These are phyloP conservation scores for Rousettus leschenaultii DNA, from an alignment of 2,113 vertebrate genomes.

Conservation along the genomic window DNA sequence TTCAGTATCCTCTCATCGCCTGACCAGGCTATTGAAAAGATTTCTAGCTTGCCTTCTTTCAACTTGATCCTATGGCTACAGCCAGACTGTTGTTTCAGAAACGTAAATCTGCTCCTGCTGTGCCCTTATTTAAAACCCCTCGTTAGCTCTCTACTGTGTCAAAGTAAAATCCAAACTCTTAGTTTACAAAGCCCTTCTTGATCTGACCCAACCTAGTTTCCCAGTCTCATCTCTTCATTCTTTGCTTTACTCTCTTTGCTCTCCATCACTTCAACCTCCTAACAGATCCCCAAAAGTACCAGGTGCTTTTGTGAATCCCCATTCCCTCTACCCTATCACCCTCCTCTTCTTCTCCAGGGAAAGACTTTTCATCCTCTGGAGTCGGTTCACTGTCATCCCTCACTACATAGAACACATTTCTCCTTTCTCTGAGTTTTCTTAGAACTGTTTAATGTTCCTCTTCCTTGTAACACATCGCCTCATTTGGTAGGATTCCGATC, in stretches of 20 bases:
- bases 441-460: not conserved
- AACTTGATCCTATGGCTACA: not conserved
- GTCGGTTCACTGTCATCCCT: not conserved
- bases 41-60: not conserved
- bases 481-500: not conserved
- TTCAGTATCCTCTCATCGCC: not conserved
- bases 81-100: not conserved
- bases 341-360: not conserved
- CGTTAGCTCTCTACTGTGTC: not conserved
- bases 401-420: not conserved
- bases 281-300: not conserved
- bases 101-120: not conserved
- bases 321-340: accelerated
- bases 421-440: not conserved
- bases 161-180: not conserved
- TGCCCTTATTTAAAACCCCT: not conserved
- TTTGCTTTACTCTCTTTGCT: not conserved
- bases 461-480: not conserved
- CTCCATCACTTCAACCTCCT: not conserved
- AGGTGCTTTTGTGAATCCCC: not conserved
- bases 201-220: not conserved
- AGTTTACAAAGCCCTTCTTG: not conserved
- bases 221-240: not conserved
- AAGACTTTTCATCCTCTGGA: not conserved
- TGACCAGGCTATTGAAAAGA: not conserved